These are phyloP conservation scores for Nilaparvata lugens DNA, from an alignment of 1,140 invertebrate species.

Conservation along the genomic window DNA sequence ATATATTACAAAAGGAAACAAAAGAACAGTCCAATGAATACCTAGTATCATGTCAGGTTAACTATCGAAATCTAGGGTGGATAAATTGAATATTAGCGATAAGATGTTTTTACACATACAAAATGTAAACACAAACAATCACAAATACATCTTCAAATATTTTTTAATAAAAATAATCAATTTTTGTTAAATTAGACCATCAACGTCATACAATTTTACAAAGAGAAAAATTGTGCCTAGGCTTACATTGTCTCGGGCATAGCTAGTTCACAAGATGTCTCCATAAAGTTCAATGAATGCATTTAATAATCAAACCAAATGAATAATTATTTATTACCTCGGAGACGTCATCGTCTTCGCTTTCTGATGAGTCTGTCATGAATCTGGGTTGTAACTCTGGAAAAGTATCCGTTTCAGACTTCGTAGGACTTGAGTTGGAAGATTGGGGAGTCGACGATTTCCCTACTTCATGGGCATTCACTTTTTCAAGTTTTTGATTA, in stretches of 20 bases:
- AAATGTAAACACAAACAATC: not conserved
- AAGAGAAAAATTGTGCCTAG: conserved; percentile 7
- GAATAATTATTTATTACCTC: conserved; percentile 51
- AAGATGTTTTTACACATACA: not conserved
- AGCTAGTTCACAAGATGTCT: conserved; percentile 28
- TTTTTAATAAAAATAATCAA: too few relatives aligned
- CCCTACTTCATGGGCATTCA: conserved; percentile 46
- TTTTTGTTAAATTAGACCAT: too few relatives aligned
- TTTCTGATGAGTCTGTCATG: conserved; percentile 83
- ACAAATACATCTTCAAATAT: not conserved
- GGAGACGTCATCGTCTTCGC: conserved; percentile 85
- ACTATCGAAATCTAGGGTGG: too few relatives aligned
- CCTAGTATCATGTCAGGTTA: too few relatives aligned
- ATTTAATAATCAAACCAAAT: not conserved
- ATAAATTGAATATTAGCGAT: not conserved
- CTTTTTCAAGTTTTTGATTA: conserved; percentile 66
- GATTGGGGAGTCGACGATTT: conserved; percentile 52
- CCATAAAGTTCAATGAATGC: conserved; percentile 21
- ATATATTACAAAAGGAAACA: too few relatives aligned
- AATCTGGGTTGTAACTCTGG: conserved; percentile 64
- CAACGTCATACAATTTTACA: too few relatives aligned
- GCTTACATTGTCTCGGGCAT: conserved; percentile 21
- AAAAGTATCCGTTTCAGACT: conserved; percentile 68
- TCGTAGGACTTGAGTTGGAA: conserved; percentile 54
- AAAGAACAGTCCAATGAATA: too few relatives aligned